A percentile compares a stretch with the other conserved stretches of the same genome.
These are phyloP conservation scores for Buathra laborator DNA, from an alignment of 2,888 invertebrate species.

Conservation along the genomic window DNA sequence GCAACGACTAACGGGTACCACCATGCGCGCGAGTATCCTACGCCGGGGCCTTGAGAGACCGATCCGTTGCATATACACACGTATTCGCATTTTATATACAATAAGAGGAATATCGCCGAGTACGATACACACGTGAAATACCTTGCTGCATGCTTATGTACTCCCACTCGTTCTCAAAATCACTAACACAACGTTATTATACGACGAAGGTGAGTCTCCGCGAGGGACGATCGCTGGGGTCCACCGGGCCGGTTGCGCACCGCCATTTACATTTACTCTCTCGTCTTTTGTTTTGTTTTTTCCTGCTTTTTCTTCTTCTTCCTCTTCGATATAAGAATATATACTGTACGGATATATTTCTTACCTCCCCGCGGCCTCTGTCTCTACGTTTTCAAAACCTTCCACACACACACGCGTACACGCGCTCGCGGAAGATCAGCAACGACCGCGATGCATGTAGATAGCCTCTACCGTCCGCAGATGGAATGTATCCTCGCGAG, in stretches of 20 bases:
- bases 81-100: constrained; percentile 43
- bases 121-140: background rate
- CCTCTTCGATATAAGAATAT: constrained; percentile 5
- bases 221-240: constrained; percentile 47
- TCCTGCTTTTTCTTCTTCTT: background rate
- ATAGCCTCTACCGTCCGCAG: constrained; percentile 73
- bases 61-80: constrained; percentile 44
- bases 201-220: constrained; percentile 27
- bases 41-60: constrained; percentile 57
- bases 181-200: constrained; percentile 20
- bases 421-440: constrained; percentile 43
- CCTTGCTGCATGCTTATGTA: background rate
- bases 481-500: constrained; percentile 61
- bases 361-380: constrained; percentile 65
- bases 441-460: constrained; percentile 75
- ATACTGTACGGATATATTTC: constrained; percentile 12
- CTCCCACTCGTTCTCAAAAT: constrained; percentile 9
- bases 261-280: constrained; percentile 45
- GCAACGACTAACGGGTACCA: constrained; percentile 54
- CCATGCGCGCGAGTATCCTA: constrained; percentile 35
- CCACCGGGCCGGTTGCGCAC: constrained; percentile 53
- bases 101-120: constrained; percentile 4
- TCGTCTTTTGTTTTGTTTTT: constrained; percentile 37
- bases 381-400: constrained; percentile 17
- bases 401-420: constrained; percentile 17